Evolutionary conservation across 2,888 invertebrate genomes (phyloP).

Genomic region (Pemphredon lugubris): DNA sequence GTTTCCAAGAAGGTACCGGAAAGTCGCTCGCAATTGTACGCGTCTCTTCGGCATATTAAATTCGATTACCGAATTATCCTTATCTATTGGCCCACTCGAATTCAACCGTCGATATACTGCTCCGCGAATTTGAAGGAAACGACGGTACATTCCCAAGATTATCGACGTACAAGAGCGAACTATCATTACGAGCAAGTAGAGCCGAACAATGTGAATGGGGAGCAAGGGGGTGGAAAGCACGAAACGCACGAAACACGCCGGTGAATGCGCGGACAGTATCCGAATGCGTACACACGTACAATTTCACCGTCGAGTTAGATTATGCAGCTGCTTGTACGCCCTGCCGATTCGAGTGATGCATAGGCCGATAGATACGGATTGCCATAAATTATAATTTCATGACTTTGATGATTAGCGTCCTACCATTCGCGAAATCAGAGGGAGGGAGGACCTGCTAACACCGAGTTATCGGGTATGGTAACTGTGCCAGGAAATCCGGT

Average conservation of each 20-base stretch:
- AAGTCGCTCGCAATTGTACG: no score
- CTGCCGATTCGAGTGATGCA: conserved; percentile 30
- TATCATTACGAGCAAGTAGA: conserved; percentile 37
- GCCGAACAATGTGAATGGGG: conserved; percentile 23
- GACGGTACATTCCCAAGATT: conserved; percentile 34
- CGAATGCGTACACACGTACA: conserved; percentile 16
- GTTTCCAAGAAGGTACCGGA: no score
- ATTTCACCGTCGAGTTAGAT: conserved; percentile 45
- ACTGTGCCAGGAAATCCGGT: not conserved
- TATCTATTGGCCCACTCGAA: no score
- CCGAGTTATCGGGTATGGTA: not conserved
- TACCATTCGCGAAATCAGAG: not conserved
- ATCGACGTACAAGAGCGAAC: conserved; percentile 18
- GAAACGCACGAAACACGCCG: conserved; percentile 48
- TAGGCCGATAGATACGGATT: conserved; percentile 32
- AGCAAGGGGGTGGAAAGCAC: conserved; percentile 32
- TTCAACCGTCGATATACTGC: no score
- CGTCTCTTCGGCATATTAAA: no score
- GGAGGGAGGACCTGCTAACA: not conserved
- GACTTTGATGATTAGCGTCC: conserved; percentile 42
- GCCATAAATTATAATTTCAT: conserved; percentile 62
- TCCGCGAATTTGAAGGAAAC: conserved; percentile 39
- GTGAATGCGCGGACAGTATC: conserved; percentile 14
- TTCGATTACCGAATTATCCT: no score
- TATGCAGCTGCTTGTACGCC: conserved; percentile 42